phyloP scores from a whole-genome alignment of 1,140 invertebrate species.

The Cydia splendana region DNA sequence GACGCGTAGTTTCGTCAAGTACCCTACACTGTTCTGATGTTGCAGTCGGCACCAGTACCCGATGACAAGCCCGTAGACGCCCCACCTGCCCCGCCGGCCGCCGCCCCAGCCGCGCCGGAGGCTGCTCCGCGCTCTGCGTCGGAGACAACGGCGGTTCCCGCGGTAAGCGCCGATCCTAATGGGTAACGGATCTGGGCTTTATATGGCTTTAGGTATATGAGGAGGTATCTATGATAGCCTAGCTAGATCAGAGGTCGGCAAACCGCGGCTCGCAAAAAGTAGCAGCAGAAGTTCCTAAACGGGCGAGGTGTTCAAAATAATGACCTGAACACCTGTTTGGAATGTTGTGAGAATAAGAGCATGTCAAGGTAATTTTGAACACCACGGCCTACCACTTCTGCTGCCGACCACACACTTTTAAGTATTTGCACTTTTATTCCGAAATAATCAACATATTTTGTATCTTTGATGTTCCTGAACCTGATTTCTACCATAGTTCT shows the following conservation, averaged over 20 bases:
- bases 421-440: too few relatives aligned
- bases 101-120: not conserved
- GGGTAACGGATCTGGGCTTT: not conserved
- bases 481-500: too few relatives aligned
- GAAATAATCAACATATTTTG: too few relatives aligned
- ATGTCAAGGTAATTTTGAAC: too few relatives aligned
- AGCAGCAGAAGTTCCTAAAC: too few relatives aligned
- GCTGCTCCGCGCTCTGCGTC: not conserved
- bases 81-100: constrained; percentile 21
- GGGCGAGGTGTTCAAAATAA: too few relatives aligned
- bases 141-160: not conserved
- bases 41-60: constrained; percentile 48
- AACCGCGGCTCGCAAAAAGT: too few relatives aligned
- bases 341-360: not conserved
- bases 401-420: too few relatives aligned
- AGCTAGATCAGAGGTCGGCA: not conserved
- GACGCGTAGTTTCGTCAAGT: too few relatives aligned
- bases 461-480: too few relatives aligned
- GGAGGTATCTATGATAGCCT: not conserved
- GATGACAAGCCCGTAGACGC: constrained; percentile 53
- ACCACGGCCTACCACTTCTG: too few relatives aligned
- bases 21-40: not conserved
- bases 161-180: not conserved
- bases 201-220: not conserved
- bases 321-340: too few relatives aligned